A percentile compares a stretch with the other conserved stretches of the same genome.
These are phyloP conservation scores for Holothuria glaberrima DNA, from an alignment of 35 echinoderm and acorn worm species.

Conservation along the genomic window DNA sequence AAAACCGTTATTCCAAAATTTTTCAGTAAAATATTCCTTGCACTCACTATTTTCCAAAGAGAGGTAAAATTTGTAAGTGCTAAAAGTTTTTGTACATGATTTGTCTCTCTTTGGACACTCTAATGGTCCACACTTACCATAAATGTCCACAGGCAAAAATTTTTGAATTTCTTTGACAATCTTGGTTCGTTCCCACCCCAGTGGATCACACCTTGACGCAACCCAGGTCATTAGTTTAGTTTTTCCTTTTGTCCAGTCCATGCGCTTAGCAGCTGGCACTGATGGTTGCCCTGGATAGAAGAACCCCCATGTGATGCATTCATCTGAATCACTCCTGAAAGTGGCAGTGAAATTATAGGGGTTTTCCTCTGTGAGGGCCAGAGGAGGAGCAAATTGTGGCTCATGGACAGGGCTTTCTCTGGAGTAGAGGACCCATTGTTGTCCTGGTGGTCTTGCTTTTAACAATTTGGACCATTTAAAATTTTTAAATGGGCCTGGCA, in stretches of 20 bases:
- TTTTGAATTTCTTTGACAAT: conserved; percentile 49
- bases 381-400: conserved; percentile 68
- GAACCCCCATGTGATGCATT: conserved; percentile 53
- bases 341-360: conserved; percentile 72
- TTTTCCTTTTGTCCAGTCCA: conserved; percentile 55
- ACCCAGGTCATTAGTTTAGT: conserved; percentile 65
- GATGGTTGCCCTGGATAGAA: conserved; percentile 49
- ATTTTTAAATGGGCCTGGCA: conserved; percentile 61
- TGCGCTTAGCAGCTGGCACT: conserved; percentile 21
- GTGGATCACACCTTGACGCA: conserved; percentile 71
- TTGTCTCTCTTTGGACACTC: conserved; percentile 52
- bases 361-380: conserved; percentile 48
- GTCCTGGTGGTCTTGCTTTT: conserved; percentile 57
- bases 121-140: conserved; percentile 59
- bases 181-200: conserved; percentile 55
- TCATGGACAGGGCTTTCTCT: conserved; percentile 79
- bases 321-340: conserved; percentile 58
- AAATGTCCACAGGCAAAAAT: conserved; percentile 45
- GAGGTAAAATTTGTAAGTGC: conserved; percentile 58
- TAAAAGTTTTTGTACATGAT: conserved; percentile 19
- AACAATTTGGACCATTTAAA: conserved; percentile 60
- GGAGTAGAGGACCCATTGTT: conserved; percentile 68
- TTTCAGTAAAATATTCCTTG: conserved; percentile 63
- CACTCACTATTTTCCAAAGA: conserved; percentile 61
- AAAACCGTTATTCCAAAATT: conserved; percentile 58